Evolutionary conservation across 1,140 invertebrate genomes (phyloP).

Genomic region (Doryteuthis pealeii): DNA sequence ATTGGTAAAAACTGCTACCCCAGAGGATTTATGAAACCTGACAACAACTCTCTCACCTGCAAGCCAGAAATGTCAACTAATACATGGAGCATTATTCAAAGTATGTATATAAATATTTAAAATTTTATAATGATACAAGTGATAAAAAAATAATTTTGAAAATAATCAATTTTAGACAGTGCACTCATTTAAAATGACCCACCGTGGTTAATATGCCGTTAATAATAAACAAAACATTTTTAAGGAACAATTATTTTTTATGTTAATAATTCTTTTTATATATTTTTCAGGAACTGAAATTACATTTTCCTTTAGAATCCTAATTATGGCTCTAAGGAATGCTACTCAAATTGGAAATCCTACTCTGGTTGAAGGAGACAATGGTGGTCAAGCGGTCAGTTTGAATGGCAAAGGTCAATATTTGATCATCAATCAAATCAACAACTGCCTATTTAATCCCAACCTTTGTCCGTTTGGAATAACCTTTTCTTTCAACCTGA

Average conservation of each 20-base stretch:
- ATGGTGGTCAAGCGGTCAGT: constrained; percentile 27
- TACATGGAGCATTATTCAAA: background rate
- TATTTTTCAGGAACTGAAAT: background rate
- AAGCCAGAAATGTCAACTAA: background rate
- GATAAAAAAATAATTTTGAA: no score
- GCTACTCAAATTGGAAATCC: constrained; percentile 25
- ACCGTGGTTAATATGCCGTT: no score
- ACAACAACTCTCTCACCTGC: background rate
- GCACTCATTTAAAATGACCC: no score
- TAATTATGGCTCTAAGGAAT: constrained; percentile 23
- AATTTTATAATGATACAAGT: no score
- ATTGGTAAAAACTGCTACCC: background rate
- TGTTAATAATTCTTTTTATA: background rate
- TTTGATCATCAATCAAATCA: constrained; percentile 1
- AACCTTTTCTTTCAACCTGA: constrained; percentile 31
- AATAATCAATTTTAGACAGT: no score
- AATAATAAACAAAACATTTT: no score
- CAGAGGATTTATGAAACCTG: background rate
- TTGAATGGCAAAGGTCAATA: constrained; percentile 39
- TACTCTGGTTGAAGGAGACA: constrained; percentile 21
- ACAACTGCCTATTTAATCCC: constrained; percentile 29
- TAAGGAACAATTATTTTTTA: background rate
- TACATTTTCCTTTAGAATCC: constrained; percentile 1
- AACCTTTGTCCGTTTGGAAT: constrained; percentile 33
- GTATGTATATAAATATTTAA: constrained; percentile 5